Conservation (phyloP, 1,140 invertebrate species). For the Bombus affinis region DNA sequence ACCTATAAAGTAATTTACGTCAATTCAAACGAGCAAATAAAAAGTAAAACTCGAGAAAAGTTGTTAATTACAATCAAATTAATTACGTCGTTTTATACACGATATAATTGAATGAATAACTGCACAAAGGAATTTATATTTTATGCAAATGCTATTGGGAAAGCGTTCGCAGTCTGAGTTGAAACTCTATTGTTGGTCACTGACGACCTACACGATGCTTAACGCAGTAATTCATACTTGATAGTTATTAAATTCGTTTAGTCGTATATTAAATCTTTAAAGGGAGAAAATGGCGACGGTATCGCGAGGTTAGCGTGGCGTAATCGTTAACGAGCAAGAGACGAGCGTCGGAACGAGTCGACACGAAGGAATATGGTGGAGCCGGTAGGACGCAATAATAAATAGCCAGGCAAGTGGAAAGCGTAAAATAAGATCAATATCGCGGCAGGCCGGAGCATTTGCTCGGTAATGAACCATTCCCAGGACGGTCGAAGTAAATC, state of each 20-base stretch:
- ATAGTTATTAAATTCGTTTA: not conserved
- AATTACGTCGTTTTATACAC: not conserved
- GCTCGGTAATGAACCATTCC: slow-evolving; percentile 55
- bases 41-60: not conserved
- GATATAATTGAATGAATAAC: not conserved
- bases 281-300: not conserved
- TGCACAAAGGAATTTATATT: not conserved
- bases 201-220: not conserved
- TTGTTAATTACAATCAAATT: not conserved
- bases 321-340: slow-evolving; percentile 1
- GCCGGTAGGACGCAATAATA: slow-evolving; percentile 8
- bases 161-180: not conserved
- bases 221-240: not conserved
- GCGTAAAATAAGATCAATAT: slow-evolving; percentile 47
- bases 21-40: not conserved
- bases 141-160: not conserved
- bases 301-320: not conserved
- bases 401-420: slow-evolving; percentile 40
- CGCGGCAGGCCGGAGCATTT: slow-evolving; percentile 28
- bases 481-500: slow-evolving; percentile 50
- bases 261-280: not conserved
- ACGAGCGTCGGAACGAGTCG: not conserved
- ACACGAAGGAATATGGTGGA: not conserved
- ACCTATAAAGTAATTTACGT: not conserved
- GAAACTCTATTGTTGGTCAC: not conserved